Evolutionary conservation across 1,140 invertebrate species (phyloP).

Genomic region (Halictus rubicundus): DNA sequence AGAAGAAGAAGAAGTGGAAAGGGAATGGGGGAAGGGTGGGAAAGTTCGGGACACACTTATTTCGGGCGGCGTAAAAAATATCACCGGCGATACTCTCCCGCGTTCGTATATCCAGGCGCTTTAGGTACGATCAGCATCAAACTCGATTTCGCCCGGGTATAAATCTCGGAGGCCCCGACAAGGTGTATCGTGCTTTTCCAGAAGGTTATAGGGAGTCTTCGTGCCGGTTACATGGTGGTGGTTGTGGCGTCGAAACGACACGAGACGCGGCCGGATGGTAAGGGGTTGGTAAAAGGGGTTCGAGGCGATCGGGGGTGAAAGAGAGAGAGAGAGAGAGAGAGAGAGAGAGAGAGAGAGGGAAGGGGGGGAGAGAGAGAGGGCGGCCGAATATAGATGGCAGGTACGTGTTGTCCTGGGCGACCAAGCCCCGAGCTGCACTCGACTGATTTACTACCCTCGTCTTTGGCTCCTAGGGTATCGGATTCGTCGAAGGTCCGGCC

Average conservation of each 20-base stretch:
- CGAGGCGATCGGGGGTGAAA: too few species aligned
- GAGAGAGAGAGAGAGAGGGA: background rate
- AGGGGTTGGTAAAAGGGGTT: too few species aligned
- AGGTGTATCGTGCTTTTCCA: slow-evolving; percentile 67
- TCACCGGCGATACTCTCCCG: background rate
- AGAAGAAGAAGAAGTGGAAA: too few species aligned
- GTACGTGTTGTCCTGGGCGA: slow-evolving; percentile 74
- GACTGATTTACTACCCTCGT: slow-evolving; percentile 73
- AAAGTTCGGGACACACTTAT: too few species aligned
- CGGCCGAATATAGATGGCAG: slow-evolving; percentile 73
- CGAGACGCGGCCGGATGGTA: slow-evolving; percentile 8
- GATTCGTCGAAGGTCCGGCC: slow-evolving; percentile 66
- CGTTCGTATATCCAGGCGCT: slow-evolving; percentile 31
- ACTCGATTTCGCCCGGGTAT: slow-evolving; percentile 71
- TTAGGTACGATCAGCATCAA: slow-evolving; percentile 66
- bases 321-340: too few species aligned
- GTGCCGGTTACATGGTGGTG: slow-evolving; percentile 50
- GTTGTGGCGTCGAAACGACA: slow-evolving; percentile 59
- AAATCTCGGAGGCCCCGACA: slow-evolving; percentile 68
- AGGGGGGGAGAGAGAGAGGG: slow-evolving; percentile 40
- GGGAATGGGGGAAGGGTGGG: too few species aligned
- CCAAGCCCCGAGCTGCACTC: slow-evolving; percentile 65
- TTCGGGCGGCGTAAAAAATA: slow-evolving; percentile 25
- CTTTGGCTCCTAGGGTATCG: slow-evolving; percentile 67
- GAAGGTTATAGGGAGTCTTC: slow-evolving; percentile 57